Conservation (phyloP, 2,888 invertebrate species). For the Lampropteryx suffumata region DNA sequence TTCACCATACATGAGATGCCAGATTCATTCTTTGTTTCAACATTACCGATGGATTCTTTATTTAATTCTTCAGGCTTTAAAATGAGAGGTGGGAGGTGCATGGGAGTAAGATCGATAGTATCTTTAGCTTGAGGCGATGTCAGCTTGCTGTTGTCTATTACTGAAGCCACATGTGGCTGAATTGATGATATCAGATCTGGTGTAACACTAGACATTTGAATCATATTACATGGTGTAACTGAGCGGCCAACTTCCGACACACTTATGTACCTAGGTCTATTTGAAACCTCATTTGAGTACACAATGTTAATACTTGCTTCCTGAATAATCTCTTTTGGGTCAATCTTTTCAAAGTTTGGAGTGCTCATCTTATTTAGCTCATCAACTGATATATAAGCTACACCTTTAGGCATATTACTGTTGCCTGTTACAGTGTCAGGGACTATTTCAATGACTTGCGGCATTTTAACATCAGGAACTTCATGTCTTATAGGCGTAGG, state of each 20-base stretch:
- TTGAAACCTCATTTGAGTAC: conserved; percentile 66
- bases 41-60: conserved; percentile 33
- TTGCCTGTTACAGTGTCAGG: conserved; percentile 60
- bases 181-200: conserved; percentile 76
- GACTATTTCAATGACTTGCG: conserved; percentile 74
- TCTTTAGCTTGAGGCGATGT: conserved; percentile 39
- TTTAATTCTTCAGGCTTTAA: conserved; percentile 43
- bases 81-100: conserved; percentile 41
- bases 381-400: conserved; percentile 73
- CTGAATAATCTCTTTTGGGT: conserved; percentile 75
- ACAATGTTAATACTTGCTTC: conserved; percentile 79
- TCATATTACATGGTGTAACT: conserved; percentile 52
- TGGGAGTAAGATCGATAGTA: conserved; percentile 17
- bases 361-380: conserved; percentile 75
- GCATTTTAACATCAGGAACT: conserved; percentile 64
- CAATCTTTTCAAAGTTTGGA: conserved; percentile 74
- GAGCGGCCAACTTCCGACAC: conserved; percentile 52
- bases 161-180: conserved; percentile 45
- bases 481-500: conserved; percentile 43
- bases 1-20: conserved; percentile 76
- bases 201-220: conserved; percentile 65
- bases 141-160: conserved; percentile 30
- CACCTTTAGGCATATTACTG: conserved; percentile 66
- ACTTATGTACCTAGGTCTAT: conserved; percentile 58
- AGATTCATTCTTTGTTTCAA: conserved; percentile 37